Evolutionary conservation across 2,113 vertebrate species (phyloP).

Genomic region (Numida meleagris): DNA sequence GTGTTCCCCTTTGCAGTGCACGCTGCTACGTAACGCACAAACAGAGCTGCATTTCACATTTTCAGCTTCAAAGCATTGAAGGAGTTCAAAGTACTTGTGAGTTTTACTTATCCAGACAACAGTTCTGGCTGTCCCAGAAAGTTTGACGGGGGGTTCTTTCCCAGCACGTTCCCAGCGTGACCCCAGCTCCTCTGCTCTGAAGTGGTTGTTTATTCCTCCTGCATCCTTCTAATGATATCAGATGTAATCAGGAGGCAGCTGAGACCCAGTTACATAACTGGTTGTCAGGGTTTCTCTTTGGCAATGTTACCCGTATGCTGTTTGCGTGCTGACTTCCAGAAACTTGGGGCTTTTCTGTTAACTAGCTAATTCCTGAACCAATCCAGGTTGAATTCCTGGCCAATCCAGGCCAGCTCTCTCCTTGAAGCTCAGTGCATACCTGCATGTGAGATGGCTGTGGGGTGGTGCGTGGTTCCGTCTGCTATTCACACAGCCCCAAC

Average conservation of each 20-base stretch:
- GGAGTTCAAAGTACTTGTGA: not conserved
- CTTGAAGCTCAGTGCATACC: not conserved
- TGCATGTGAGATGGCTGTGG: not conserved
- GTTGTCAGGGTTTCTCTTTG: constrained; percentile 55
- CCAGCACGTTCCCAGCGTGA: fast-evolving
- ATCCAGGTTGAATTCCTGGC: no score
- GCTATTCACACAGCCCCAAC: not conserved
- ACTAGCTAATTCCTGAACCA: not conserved
- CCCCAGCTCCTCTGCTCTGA: not conserved
- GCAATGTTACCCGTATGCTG: not conserved
- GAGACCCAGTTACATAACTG: constrained; percentile 27
- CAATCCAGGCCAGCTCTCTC: not conserved
- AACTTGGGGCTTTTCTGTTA: not conserved
- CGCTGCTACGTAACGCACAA: fast-evolving
- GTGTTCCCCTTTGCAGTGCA: not conserved
- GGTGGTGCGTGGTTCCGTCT: not conserved
- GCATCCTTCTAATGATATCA: not conserved
- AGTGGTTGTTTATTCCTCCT: not conserved
- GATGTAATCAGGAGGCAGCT: constrained; percentile 49
- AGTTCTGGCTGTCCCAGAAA: not conserved
- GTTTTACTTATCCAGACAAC: not conserved
- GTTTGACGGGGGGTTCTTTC: not conserved
- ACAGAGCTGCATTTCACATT: not conserved
- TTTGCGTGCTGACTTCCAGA: constrained; percentile 21
- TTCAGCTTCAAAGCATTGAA: not conserved